A percentile compares a stretch with the other conserved stretches of the same genome.
phyloP scores from a whole-genome alignment of 2,888 invertebrate genomes.

The Platypus cylindrus region DNA sequence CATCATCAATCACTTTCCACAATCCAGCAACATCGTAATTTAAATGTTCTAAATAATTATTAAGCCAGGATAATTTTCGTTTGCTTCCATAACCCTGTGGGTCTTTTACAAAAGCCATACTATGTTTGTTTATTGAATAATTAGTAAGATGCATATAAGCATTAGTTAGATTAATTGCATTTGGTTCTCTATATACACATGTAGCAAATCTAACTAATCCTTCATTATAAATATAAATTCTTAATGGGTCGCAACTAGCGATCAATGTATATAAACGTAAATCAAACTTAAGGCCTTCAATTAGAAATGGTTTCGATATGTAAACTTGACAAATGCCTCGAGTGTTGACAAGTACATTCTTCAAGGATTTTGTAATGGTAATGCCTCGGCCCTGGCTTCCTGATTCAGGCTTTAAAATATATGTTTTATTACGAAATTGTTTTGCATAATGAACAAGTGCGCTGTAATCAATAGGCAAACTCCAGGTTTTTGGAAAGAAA shows the following conservation, averaged over 20 bases:
- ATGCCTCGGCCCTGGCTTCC: constrained; percentile 88
- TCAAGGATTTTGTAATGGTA: constrained; percentile 68
- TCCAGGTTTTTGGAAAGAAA: constrained; percentile 90
- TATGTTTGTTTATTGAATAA: constrained; percentile 86
- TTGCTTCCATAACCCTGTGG: constrained; percentile 83
- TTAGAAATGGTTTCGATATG: constrained; percentile 61
- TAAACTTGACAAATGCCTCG: constrained; percentile 80
- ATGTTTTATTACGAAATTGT: constrained; percentile 59
- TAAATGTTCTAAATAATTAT: constrained; percentile 55
- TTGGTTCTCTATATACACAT: constrained; percentile 74
- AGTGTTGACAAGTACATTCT: constrained; percentile 67
- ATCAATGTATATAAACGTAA: constrained; percentile 77
- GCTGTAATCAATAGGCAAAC: constrained; percentile 76
- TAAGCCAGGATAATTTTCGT: constrained; percentile 52
- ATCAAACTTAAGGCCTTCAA: constrained; percentile 90
- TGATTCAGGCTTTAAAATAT: constrained; percentile 83
- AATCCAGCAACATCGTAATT: constrained; percentile 62
- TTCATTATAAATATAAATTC: constrained; percentile 84
- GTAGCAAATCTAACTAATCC: constrained; percentile 85
- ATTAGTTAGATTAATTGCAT: constrained; percentile 66
- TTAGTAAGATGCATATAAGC: constrained; percentile 92
- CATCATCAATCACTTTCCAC: constrained; percentile 78
- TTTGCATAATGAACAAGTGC: constrained; percentile 63
- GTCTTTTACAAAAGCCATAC: constrained; percentile 71
- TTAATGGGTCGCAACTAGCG: constrained; percentile 80